Evolutionary conservation across 2,113 vertebrate species (phyloP), one percentile per base, ranked within the genome.

Genomic region (Cyrtonyx montezumae): DNA sequence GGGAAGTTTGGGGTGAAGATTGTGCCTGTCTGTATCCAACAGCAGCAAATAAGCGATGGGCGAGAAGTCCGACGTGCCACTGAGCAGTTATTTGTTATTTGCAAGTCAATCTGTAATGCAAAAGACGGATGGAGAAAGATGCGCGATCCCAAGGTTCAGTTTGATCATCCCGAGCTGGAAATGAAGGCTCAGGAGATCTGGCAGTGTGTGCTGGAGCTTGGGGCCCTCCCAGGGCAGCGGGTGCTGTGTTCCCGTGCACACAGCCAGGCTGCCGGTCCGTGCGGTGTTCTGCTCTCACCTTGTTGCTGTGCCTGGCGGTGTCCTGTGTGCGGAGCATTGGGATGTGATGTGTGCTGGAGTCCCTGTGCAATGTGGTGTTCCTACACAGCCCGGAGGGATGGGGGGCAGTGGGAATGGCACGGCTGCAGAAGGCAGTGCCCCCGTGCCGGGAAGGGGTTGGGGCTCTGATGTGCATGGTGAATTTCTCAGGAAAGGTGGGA

Each of bases 71-170:
- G 0, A 89, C 88, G 87, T 92, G 61, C 68, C 79, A 61, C 0
- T 10, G 79, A 89, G 83, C 93, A 90, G 70, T 77, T 87, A 75
- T 80, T 95, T 89, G 82, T 89, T 94, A 90, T 92, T 87, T 86
- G 46, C 84, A 48, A 58, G 32, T 59, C 92, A 65, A 91, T 92
- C 80, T 94, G 91, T 93, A 62, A 96, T 93, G 93, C 93, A 87
- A 42, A 91, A 70, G 87, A 67, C 83, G 68, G 34, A 91, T 87
- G 74, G 48, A 63, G 86, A 84, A 84, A 76, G 94, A 77, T n/a
- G 67, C 49, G 43, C 34, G 58, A 79, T 48, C 78, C 67, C 58
- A 13, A 92, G 53, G 79, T 93, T 70, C 63, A n/a, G 65, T 92
- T 92, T 77, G 87, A 74, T 92, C 49, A 46, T 11, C 8, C 4